Percentiles rank a stretch among this genome's conserved stretches.
These are phyloP conservation scores for Darevskia mixta DNA, from an alignment of 2,797 vertebrate species.

Conservation along the genomic window DNA sequence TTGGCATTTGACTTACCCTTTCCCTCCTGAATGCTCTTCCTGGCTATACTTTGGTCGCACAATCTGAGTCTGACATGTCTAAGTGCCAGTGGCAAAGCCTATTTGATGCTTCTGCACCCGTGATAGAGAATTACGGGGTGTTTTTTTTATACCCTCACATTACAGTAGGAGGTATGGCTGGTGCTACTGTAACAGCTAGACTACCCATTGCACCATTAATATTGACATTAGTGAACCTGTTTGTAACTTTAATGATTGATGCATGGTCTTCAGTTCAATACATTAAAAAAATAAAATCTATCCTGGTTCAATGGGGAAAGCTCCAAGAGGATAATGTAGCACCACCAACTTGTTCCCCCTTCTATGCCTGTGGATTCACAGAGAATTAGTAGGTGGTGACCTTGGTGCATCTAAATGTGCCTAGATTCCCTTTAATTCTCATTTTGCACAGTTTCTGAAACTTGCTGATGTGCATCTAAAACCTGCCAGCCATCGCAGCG, in stretches of 20 bases:
- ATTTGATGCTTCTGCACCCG: not conserved
- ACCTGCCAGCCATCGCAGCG: not conserved
- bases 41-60: not conserved
- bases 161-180: not conserved
- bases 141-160: not conserved
- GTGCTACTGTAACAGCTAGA: not conserved
- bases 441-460: not conserved
- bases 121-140: not conserved
- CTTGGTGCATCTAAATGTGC: not conserved
- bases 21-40: not conserved
- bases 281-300: too few relatives aligned
- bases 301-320: not conserved
- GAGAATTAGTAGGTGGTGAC: not conserved
- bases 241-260: not conserved
- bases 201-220: not conserved
- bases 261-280: not conserved
- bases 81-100: not conserved
- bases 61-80: not conserved
- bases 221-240: not conserved
- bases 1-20: not conserved
- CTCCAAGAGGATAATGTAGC: not conserved
- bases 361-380: not conserved
- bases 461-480: not conserved
- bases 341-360: not conserved
- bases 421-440: not conserved